These are phyloP conservation scores for Lasiurus borealis DNA, from an alignment of 2,113 vertebrate genomes.

Conservation along the genomic window DNA sequence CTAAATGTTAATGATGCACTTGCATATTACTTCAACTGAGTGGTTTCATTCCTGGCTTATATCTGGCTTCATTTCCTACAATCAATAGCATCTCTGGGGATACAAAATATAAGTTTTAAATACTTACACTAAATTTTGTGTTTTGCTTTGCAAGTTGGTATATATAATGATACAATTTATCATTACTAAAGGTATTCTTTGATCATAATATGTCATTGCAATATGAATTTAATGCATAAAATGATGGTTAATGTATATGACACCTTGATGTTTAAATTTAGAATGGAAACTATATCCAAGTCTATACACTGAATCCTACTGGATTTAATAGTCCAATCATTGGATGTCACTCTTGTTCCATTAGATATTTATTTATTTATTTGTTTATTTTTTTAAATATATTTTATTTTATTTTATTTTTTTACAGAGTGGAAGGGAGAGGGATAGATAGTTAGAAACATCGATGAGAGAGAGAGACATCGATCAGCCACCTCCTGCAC, in stretches of 20 bases:
- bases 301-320: background rate
- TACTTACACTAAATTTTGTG: background rate
- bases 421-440: too few relatives aligned
- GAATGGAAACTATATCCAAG: background rate
- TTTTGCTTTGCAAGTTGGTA: background rate
- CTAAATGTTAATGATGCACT: conserved; percentile 56
- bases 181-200: background rate
- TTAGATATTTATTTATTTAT: background rate
- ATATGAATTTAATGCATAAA: background rate
- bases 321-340: background rate
- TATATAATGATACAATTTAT: background rate
- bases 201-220: background rate
- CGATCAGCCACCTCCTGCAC: too few relatives aligned
- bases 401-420: too few relatives aligned
- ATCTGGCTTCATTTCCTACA: conserved; percentile 59
- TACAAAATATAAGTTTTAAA: conserved; percentile 57
- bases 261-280: background rate
- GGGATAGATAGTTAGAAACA: too few relatives aligned
- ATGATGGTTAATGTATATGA: background rate
- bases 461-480: too few relatives aligned
- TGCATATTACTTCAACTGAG: conserved; percentile 54
- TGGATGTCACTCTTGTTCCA: background rate
- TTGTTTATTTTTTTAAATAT: too few relatives aligned
- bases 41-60: conserved; percentile 58
- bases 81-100: conserved; percentile 50